A percentile compares a stretch with the other conserved stretches of the same genome.
phyloP scores from a whole-genome alignment of 1,140 invertebrate species.

The Diabrotica undecimpunctata region DNA sequence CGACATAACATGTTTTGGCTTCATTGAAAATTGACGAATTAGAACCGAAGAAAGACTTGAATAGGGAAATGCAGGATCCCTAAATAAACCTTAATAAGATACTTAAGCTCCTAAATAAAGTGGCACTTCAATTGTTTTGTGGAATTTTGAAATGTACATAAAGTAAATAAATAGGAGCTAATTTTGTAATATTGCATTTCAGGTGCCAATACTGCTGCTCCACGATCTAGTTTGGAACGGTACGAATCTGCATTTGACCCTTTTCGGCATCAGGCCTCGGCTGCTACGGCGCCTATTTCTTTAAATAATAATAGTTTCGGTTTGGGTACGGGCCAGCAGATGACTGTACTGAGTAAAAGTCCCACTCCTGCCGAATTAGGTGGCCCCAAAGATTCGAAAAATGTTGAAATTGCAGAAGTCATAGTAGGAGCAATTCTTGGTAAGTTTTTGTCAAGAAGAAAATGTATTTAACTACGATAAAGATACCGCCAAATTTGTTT shows the following conservation, averaged over 20 bases:
- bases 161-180: no score
- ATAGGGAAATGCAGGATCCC: no score
- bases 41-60: no score
- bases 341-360: constrained; percentile 80
- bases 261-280: constrained; percentile 66
- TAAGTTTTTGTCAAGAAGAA: constrained; percentile 38
- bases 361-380: constrained; percentile 73
- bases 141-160: no score
- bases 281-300: constrained; percentile 65
- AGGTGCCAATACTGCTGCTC: constrained; percentile 59
- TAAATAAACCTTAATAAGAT: no score
- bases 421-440: constrained; percentile 96
- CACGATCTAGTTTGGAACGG: constrained; percentile 63
- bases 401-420: constrained; percentile 90
- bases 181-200: constrained; percentile 4
- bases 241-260: constrained; percentile 71
- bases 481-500: no score
- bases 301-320: constrained; percentile 75
- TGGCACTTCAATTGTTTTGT: no score
- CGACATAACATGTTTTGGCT: no score
- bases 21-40: no score
- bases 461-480: no score
- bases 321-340: constrained; percentile 68
- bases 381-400: constrained; percentile 70
- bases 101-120: no score